phyloP scores from a whole-genome alignment of 2,113 vertebrate species.

The Todiramphus chloris region DNA sequence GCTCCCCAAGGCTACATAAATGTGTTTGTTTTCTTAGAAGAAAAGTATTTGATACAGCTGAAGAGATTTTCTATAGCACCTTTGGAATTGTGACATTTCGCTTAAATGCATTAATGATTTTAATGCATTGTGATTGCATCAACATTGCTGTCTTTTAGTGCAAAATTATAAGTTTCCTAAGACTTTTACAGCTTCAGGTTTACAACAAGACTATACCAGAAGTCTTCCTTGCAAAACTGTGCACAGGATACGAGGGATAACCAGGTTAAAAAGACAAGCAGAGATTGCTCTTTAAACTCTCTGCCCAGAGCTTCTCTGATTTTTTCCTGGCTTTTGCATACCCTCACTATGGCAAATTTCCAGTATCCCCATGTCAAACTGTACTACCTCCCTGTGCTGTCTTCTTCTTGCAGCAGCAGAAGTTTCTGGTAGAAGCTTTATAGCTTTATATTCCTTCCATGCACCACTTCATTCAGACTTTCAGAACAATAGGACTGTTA shows the following conservation, averaged over 20 bases:
- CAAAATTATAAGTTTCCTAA: background rate
- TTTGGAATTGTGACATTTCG: background rate
- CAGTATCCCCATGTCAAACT: background rate
- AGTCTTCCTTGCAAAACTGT: background rate
- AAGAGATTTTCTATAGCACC: background rate
- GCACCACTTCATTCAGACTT: background rate
- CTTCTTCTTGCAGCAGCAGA: background rate
- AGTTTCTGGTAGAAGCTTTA: background rate
- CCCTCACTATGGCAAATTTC: background rate
- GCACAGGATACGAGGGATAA: background rate
- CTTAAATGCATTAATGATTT: conserved; percentile 17
- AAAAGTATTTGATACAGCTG: background rate
- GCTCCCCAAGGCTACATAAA: background rate
- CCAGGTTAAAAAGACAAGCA: background rate
- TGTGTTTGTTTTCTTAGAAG: background rate
- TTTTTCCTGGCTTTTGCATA: background rate
- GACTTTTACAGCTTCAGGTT: background rate
- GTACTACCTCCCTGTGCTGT: background rate
- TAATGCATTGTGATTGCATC: background rate
- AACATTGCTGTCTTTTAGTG: background rate
- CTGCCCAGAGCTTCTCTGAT: background rate
- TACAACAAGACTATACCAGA: background rate
- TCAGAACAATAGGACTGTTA: background rate
- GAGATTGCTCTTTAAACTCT: background rate
- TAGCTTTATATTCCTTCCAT: background rate